A percentile compares a stretch with the other conserved stretches of the same genome.
phyloP scores from a whole-genome alignment of 2,113 vertebrate species.

The Silurus meridionalis region DNA sequence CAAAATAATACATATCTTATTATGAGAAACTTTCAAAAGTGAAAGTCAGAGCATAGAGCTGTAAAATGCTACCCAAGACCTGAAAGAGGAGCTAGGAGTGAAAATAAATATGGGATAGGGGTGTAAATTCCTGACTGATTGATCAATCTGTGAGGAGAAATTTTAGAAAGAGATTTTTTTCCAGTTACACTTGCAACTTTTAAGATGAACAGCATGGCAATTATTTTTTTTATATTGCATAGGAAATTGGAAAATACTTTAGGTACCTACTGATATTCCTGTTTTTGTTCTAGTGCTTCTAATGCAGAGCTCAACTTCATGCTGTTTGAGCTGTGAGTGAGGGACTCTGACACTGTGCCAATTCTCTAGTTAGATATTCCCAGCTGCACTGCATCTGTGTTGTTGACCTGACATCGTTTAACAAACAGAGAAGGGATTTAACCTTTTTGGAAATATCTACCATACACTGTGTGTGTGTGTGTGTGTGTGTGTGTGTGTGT shows the following conservation, averaged over 20 bases:
- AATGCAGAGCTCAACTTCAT: background rate
- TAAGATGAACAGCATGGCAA: background rate
- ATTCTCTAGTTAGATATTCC: no score
- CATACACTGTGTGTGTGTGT: background rate
- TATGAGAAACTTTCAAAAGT: background rate
- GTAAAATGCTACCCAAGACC: background rate
- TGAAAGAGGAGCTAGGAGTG: background rate
- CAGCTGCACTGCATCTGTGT: background rate
- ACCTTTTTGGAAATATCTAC: conserved; percentile 5
- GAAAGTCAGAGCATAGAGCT: background rate
- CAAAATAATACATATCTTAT: background rate
- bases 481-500: background rate
- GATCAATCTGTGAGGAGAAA: background rate
- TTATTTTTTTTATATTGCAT: background rate
- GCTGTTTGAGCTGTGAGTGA: background rate
- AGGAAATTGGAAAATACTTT: background rate
- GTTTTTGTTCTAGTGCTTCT: background rate
- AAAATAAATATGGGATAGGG: background rate
- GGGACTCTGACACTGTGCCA: background rate
- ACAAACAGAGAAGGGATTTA: conserved; percentile 26
- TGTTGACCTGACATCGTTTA: conserved; percentile 29
- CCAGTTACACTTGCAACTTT: background rate
- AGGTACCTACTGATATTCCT: background rate
- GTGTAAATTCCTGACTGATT: background rate
- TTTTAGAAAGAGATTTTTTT: background rate